Evolutionary conservation across 1,140 invertebrate genomes (phyloP), one percentile per base, ranked within the genome.

Genomic region (Yoshiicerus persimilis): DNA sequence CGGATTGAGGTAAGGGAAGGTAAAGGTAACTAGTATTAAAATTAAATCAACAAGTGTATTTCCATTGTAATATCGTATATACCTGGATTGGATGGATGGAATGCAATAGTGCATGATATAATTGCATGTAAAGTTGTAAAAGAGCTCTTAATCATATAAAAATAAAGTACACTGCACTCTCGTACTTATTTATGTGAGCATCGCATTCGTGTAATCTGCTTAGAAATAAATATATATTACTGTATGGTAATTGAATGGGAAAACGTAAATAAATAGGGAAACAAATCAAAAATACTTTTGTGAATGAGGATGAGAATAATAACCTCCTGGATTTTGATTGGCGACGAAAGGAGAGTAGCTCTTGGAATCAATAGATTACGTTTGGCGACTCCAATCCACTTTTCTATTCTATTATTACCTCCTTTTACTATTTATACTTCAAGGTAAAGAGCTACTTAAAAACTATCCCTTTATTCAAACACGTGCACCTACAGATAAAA

Each of bases 251-350:
- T 80, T 36, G 32, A n/a, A 70, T 70, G 66, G 16, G 32, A 80
- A 80, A 16, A 56, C 20, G 34, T n/a, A 80, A 80, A 80, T n/a
- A 23, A 11, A 80, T 32, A 38, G 75, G 75, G 75, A 80, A 80
- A 38, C 75, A 80, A 34, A 13, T 34, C 75, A 80, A 80, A 80
- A 80, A 80, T 80, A 80, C 25, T 32, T 56, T 34, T 80, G 75
- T 80, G 75, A 80, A 80, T 80, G 75, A 80, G 75, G 75, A 80
- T 80, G 75, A 80, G 75, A 80, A 80, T 36, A 30, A 25, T n/a
- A n/a, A n/a, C n/a, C 62, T 66, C 25, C 25, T 66, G n/a, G 8
- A 23, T 16, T 32, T 75, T 34, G 20, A 9, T 80, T 80, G 30
- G 34, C 32, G 25, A 70, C 25, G 66, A 70, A 70, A 70, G 25